Evolutionary conservation across 1,140 invertebrate species (phyloP), one percentile per base, ranked within the genome.

Genomic region (Anadara kagoshimensis): DNA sequence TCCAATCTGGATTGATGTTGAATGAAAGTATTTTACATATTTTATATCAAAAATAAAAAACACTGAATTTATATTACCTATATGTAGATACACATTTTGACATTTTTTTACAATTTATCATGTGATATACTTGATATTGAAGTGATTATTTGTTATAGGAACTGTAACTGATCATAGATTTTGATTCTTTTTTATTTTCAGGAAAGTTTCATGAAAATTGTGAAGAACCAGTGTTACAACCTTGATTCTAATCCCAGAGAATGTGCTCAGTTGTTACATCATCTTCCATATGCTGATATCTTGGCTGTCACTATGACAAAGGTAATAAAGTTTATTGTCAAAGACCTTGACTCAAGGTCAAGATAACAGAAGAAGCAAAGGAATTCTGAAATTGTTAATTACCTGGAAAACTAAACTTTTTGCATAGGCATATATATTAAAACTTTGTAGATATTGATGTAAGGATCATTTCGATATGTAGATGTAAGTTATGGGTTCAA

Each of bases 281-380:
- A 91, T 49, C 83, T 94, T 8, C 90, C 92, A 54, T 91, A 92
- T 76, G 90, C 92, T 14, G 93, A 93, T 78, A 90, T 92, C 41
- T 71, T 91, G 0, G 80, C 84, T 59, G 90, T 94, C 10, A 90
- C 93, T 67, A 88, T 89, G 62, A 90, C 89, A 36, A 90, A 91
- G 80, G 89, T 90, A 80, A 36, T n/a, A n/a, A n/a, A 11, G 74
- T 63, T 24, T 22, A 26, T 58, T 58, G 14, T 4, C 14, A 49
- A 49, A 5, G 47, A 12, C n/a, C 14, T 5, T 49, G 47, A 49
- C 16, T 5, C 5, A n/a, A 16, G n/a, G 47, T 49, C 7, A 49
- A 18, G 47, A 10, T 16, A 49, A 14, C 16, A 18, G 16, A 49
- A 49, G n/a, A 12, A 5, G 10, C 14, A 49, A n/a, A 49, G 14